phyloP scores from a whole-genome alignment of 2,797 vertebrate genomes.

The Oreochromis grahami region DNA sequence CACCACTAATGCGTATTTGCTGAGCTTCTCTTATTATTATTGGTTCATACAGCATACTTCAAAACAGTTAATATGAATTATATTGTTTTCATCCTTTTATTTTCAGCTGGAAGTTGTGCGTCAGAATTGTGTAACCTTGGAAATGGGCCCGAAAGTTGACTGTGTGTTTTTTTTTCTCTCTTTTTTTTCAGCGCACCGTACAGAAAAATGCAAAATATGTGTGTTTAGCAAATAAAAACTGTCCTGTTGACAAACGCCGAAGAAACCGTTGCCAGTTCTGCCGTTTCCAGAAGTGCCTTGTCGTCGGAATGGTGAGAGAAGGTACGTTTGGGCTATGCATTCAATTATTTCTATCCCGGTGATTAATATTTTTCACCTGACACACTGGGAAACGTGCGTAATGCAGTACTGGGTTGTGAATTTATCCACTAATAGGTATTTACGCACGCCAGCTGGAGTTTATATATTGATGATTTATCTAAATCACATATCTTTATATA shows the following conservation, averaged over 20 bases:
- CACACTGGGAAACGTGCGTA: neutral
- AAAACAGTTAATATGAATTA: constrained; percentile 71
- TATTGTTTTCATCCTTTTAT: constrained; percentile 48
- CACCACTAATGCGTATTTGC: constrained; percentile 82
- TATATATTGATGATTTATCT: neutral
- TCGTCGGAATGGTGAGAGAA: constrained; percentile 98
- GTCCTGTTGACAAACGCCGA: constrained; percentile 96
- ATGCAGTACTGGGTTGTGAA: neutral
- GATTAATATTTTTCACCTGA: neutral
- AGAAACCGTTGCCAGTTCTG: constrained; percentile 98
- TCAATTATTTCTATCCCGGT: neutral
- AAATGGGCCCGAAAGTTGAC: constrained; percentile 25
- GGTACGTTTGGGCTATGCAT: constrained; percentile 73
- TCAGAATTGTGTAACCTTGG: neutral
- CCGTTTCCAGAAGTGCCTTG: constrained; percentile 98
- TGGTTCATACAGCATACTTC: constrained; percentile 75
- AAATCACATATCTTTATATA: neutral
- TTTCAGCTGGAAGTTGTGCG: neutral
- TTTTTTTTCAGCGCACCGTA: constrained; percentile 87
- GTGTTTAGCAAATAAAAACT: constrained; percentile 98
- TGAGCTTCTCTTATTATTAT: constrained; percentile 64
- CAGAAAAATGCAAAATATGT: constrained; percentile 99
- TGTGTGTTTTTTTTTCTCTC: neutral
- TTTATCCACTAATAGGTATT: neutral
- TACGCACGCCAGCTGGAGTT: neutral